phyloP scores from a whole-genome alignment of 2,797 vertebrate species.

The Dipus sagitta region DNA sequence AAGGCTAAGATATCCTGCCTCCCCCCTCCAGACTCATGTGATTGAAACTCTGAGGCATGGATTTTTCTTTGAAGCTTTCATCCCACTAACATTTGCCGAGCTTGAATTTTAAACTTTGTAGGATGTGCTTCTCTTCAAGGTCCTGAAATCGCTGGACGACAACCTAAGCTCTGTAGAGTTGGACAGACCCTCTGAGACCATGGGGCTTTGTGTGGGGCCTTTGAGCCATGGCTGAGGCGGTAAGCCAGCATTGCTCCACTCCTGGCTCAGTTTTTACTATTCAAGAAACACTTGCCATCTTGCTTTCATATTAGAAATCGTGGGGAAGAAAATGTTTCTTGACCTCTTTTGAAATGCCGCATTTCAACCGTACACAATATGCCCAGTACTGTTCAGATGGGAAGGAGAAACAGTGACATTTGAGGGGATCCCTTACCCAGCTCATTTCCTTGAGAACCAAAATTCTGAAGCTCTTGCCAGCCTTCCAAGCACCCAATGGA shows the following conservation, averaged over 20 bases:
- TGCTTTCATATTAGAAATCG: conserved; percentile 35
- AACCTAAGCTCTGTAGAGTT: background rate
- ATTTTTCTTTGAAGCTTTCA: background rate
- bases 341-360: conserved; percentile 59
- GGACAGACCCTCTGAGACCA: background rate
- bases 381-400: conserved; percentile 49
- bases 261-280: background rate
- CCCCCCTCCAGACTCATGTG: background rate
- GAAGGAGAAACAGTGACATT: conserved; percentile 60
- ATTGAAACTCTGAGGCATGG: background rate
- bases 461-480: conserved; percentile 65
- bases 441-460: conserved; percentile 77
- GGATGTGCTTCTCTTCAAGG: background rate
- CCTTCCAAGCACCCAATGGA: conserved; percentile 56
- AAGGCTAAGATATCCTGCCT: background rate
- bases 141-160: background rate
- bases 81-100: conserved; percentile 31
- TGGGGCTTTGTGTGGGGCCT: background rate
- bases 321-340: conserved; percentile 15
- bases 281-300: conserved; percentile 19
- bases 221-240: background rate
- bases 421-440: conserved; percentile 73
- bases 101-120: background rate
- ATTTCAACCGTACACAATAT: background rate
- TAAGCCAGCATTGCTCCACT: background rate